Percentiles rank a stretch among this genome's conserved stretches.
Evolutionary conservation across 92 coral and sea anemone genomes (phyloP).

Genomic region (Desmophyllum pertusum): DNA sequence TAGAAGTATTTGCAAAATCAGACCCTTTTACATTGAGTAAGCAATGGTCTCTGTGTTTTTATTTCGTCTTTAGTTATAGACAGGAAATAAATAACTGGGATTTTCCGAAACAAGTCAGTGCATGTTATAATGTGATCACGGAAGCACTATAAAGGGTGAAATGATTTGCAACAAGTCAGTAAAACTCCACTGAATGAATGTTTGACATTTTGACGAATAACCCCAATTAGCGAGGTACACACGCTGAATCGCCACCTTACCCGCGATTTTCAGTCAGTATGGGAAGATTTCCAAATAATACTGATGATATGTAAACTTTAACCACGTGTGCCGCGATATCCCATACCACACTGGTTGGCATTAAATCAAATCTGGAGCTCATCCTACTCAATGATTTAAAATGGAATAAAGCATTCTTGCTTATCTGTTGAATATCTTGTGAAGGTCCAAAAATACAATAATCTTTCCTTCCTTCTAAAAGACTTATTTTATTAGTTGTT

Average conservation of each 20-base stretch:
- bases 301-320: neutral
- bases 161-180: neutral
- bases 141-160: slow-evolving; percentile 12
- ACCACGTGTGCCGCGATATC: neutral
- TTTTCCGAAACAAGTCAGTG: slow-evolving; percentile 12
- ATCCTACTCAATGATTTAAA: slow-evolving; percentile 3
- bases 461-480: neutral
- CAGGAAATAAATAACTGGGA: neutral
- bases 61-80: neutral
- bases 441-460: neutral
- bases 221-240: neutral
- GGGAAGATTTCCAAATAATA: neutral
- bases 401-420: slow-evolving; percentile 15
- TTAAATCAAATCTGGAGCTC: neutral
- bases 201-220: neutral
- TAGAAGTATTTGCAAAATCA: neutral
- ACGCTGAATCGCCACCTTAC: neutral
- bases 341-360: neutral
- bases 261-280: slow-evolving; percentile 2
- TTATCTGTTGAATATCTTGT: slow-evolving; percentile 18
- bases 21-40: neutral
- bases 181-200: neutral
- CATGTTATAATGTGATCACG: slow-evolving; percentile 5
- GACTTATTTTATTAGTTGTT: neutral
- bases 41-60: neutral